These are phyloP conservation scores for Athalia circularis DNA, from an alignment of 2,888 invertebrate species.

Conservation along the genomic window DNA sequence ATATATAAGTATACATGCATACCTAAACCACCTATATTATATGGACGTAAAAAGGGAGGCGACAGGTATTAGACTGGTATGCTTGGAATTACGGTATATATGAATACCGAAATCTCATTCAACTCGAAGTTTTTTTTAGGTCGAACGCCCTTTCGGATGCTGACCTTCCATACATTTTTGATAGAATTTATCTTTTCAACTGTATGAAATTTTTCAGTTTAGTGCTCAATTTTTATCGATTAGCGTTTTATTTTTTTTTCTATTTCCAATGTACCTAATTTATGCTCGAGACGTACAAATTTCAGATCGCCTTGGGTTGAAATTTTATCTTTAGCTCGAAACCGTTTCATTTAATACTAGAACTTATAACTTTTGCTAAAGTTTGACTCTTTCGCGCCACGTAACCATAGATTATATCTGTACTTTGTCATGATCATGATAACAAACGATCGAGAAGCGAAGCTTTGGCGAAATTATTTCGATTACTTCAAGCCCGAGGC, in stretches of 20 bases:
- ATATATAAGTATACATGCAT: background rate
- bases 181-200: too few species aligned
- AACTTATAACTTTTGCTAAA: background rate
- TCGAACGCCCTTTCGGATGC: too few species aligned
- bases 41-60: background rate
- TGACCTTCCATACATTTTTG: too few species aligned
- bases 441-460: background rate
- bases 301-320: background rate
- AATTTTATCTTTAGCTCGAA: background rate
- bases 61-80: conserved; percentile 8
- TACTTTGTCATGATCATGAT: conserved; percentile 15
- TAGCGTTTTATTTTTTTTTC: background rate
- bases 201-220: too few species aligned
- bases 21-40: too few species aligned
- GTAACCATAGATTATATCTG: background rate
- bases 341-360: background rate
- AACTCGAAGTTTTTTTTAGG: too few species aligned
- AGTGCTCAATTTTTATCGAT: background rate
- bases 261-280: too few species aligned
- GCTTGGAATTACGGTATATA: background rate
- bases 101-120: background rate
- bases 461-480: conserved; percentile 24
- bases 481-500: conserved; percentile 11
- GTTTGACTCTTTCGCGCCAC: conserved; percentile 4
- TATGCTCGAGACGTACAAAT: background rate